Base-by-base conservation (phyloP, 2,113 vertebrate genomes). In the Cyanoramphus novaezelandiae region DNA sequence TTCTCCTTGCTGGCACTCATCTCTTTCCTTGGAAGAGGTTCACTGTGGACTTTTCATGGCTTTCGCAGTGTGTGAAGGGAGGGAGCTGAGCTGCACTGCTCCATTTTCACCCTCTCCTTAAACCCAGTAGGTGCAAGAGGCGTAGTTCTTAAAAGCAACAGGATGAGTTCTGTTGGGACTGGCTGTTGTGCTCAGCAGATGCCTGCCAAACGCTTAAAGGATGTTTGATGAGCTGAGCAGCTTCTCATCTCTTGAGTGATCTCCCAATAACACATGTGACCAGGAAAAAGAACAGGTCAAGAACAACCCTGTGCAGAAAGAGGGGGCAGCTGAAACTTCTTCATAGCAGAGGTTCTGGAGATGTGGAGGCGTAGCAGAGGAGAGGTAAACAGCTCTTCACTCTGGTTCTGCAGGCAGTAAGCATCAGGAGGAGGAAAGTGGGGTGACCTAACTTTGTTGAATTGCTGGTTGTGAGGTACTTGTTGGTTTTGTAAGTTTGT, bases 261-360 rank as follows among this genome's bases (percentile, higher is more conserved):
- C 39, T 39, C 80, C 71, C 50, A 46, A 17, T 19, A 21, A 3
- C 0, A 0, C 0, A 3, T 33, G 62, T 14, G 43, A 57, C 23
- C 0, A 1, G 28, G 37, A 67, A 41, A 9, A 53, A 31, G 57
- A 53, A n/a, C 0, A 0, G 7, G 27, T 2, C 3, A 33, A 41
- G 50, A 68, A 39, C 17, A 13, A 50, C 6, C 11, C 33, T 80
- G 44, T 13, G 9, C 5, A 10, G 83, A 21, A 44, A 35, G 39
- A 55, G 11, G 17, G 43, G 74, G 47, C 69, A 84, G 37, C 52
- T 78, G 31, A 13, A 87, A 39, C 55, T 49, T 47, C 13, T 15
- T 13, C 1, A 1, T 19, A 69, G 21, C 31, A 11, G 57, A 68
- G 62, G 10, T 23, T 55, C 39, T 69, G 75, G 68, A 68, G 70